Conservation (phyloP, 2,797 vertebrate genomes). For the Myioborus melanocephalus region DNA sequence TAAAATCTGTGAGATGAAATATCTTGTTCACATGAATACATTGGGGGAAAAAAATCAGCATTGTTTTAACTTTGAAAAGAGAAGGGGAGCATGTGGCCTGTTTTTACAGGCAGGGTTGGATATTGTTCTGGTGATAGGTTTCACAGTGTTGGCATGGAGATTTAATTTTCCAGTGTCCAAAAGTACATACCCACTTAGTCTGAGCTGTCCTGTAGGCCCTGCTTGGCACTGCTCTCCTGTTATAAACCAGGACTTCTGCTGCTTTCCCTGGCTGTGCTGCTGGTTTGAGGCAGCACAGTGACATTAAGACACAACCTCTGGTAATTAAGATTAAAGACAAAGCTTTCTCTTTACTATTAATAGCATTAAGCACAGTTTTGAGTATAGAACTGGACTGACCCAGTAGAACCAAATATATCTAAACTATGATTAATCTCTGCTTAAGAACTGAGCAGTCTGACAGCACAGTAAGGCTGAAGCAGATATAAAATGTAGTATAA, state of each 20-base stretch:
- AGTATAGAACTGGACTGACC: not conserved
- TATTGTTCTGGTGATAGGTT: not conserved
- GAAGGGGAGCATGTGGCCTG: not conserved
- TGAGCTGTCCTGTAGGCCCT: not conserved
- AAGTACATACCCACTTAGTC: not conserved
- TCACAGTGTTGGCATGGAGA: not conserved
- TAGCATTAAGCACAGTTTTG: not conserved
- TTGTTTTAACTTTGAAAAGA: slow-evolving; percentile 43
- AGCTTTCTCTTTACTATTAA: not conserved
- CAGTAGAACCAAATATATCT: not conserved
- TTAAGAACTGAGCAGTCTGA: not conserved
- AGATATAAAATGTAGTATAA: not conserved
- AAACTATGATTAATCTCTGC: not conserved
- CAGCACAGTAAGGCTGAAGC: not conserved
- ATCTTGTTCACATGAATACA: slow-evolving; percentile 69
- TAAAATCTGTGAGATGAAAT: slow-evolving; percentile 75
- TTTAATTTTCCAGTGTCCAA: not conserved
- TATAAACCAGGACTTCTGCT: not conserved
- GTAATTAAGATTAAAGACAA: not conserved
- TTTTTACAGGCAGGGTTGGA: not conserved
- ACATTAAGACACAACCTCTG: not conserved
- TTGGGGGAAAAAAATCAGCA: slow-evolving; percentile 47
- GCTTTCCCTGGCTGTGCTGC: not conserved
- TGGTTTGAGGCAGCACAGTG: not conserved
- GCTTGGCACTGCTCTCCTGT: not conserved